Evolutionary conservation across 2,888 invertebrate genomes (phyloP).

Genomic region (Heterodera filipjevi): DNA sequence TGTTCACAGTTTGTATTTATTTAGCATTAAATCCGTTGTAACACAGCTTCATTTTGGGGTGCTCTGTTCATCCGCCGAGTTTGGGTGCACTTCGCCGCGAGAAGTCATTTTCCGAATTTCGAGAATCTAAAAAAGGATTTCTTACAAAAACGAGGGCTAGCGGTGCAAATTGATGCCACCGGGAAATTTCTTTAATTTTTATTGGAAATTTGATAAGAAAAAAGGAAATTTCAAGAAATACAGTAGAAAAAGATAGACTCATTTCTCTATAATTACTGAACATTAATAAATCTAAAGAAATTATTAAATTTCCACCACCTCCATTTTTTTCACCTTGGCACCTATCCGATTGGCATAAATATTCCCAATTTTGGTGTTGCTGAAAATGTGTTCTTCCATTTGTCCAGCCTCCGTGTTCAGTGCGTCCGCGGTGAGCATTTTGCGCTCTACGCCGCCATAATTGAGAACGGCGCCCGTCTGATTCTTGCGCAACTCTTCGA

Average conservation of each 20-base stretch:
- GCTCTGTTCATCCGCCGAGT: no score
- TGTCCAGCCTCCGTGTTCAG: background rate
- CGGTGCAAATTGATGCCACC: background rate
- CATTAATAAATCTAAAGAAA: background rate
- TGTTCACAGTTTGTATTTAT: no score
- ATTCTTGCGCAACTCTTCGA: background rate
- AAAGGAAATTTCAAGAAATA: no score
- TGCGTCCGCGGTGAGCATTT: background rate
- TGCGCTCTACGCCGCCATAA: background rate
- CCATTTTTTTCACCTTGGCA: background rate
- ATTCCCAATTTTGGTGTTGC: background rate
- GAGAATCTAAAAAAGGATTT: background rate
- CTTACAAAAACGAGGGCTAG: background rate
- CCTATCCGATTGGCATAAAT: slow-evolving; percentile 1
- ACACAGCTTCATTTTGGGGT: no score
- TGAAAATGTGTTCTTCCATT: slow-evolving; percentile 4
- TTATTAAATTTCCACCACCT: background rate
- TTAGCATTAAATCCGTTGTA: no score
- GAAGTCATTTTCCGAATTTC: background rate
- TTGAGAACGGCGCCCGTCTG: background rate
- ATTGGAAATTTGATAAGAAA: background rate
- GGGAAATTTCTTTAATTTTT: background rate
- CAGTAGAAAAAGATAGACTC: no score
- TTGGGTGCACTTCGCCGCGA: background rate
- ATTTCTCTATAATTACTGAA: no score